These are phyloP conservation scores for Xenopus petersii DNA, from an alignment of 2,797 vertebrate genomes.

Conservation along the genomic window DNA sequence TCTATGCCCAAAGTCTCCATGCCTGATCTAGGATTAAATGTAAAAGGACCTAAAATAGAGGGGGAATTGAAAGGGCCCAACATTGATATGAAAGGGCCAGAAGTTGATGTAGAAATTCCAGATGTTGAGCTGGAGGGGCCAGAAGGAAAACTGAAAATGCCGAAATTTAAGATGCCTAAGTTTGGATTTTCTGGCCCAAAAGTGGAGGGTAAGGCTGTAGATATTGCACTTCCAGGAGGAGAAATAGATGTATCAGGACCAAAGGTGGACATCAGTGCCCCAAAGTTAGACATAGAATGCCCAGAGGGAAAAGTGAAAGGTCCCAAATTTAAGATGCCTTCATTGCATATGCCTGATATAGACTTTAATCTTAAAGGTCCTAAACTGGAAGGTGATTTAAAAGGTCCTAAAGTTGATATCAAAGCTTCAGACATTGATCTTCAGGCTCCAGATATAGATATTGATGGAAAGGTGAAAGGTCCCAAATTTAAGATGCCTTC, in stretches of 20 bases:
- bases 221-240: conserved; percentile 42
- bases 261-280: conserved; percentile 44
- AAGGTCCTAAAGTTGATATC: conserved; percentile 13
- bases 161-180: conserved; percentile 59
- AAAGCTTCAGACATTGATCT: conserved; percentile 52
- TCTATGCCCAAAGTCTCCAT: conserved; percentile 62
- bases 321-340: conserved; percentile 65
- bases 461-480: conserved; percentile 53
- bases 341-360: conserved; percentile 50
- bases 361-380: conserved; percentile 50
- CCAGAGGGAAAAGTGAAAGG: conserved; percentile 61
- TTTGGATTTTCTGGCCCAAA: conserved; percentile 56
- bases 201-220: conserved; percentile 46
- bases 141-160: conserved; percentile 59
- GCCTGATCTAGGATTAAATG: conserved; percentile 55
- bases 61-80: conserved; percentile 31
- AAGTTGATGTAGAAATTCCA: conserved; percentile 34
- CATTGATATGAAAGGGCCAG: conserved; percentile 4
- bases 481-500: conserved; percentile 14
- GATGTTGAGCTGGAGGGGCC: conserved; percentile 47
- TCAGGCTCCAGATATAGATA: conserved; percentile 23
- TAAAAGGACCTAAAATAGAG: conserved; percentile 50
- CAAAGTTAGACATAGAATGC: conserved; percentile 51
- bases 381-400: conserved; percentile 35
- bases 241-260: conserved; percentile 51